These are phyloP conservation scores for Netelia inedita DNA, from an alignment of 2,888 invertebrate species.

Conservation along the genomic window DNA sequence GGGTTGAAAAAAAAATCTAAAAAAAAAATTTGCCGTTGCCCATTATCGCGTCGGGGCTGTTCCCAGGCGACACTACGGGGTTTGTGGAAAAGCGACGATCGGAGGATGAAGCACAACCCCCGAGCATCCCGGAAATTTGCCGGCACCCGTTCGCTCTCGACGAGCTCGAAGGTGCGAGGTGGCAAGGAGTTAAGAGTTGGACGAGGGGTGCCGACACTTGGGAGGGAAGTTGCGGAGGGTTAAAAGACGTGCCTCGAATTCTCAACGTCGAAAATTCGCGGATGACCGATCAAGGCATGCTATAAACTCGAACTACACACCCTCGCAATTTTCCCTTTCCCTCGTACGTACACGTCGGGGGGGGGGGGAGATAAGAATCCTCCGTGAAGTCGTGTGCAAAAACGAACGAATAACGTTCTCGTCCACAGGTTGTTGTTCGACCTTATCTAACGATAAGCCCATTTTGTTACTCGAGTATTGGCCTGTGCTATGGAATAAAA, in stretches of 20 bases:
- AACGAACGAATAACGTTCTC: conserved; percentile 42
- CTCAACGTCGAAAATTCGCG: conserved; percentile 55
- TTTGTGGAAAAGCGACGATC: conserved; percentile 7
- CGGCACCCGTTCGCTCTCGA: conserved; percentile 11
- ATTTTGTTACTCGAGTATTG: background rate
- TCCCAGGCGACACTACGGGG: conserved; percentile 20
- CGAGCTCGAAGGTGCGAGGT: background rate
- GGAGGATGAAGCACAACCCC: background rate
- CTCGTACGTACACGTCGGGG: background rate
- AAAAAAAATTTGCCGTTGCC: conserved; percentile 14
- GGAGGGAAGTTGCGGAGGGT: conserved; percentile 4
- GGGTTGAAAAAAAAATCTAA: background rate
- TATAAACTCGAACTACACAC: background rate
- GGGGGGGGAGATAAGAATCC: background rate
- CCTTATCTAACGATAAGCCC: conserved; percentile 67
- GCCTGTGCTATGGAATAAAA: background rate
- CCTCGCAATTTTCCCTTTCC: conserved; percentile 10
- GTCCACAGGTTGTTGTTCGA: conserved; percentile 77
- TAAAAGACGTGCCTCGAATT: conserved; percentile 64
- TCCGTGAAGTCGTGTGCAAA: conserved; percentile 16
- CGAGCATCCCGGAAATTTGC: conserved; percentile 41
- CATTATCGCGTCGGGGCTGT: conserved; percentile 38
- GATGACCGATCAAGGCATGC: conserved; percentile 35
- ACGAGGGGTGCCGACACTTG: conserved; percentile 5
- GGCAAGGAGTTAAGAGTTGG: conserved; percentile 15